Percentiles rank a stretch among this genome's conserved stretches.
phyloP scores from a whole-genome alignment of 92 coral and sea anemone species.

The Phymanthus crucifer region DNA sequence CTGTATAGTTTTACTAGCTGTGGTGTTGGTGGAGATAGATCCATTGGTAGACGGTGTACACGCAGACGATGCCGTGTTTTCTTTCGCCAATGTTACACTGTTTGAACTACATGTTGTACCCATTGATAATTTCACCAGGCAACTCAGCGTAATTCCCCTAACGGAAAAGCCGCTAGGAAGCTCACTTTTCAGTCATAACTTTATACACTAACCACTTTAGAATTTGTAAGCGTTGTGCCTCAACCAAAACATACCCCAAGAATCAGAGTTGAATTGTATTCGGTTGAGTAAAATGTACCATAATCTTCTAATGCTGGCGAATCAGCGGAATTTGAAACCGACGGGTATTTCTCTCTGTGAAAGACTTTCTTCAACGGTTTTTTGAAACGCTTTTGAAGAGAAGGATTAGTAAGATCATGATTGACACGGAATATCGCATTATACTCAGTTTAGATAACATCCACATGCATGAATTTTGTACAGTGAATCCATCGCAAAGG shows the following conservation, averaged over 20 bases:
- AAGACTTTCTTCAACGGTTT: background rate
- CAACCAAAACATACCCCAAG: too few relatives aligned
- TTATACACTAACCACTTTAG: background rate
- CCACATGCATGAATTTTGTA: background rate
- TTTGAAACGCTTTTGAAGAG: background rate
- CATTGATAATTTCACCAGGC: background rate
- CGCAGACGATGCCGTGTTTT: background rate
- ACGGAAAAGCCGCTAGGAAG: background rate
- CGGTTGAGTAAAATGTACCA: too few relatives aligned
- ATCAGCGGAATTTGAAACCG: too few relatives aligned
- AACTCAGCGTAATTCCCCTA: background rate
- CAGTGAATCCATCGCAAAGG: background rate
- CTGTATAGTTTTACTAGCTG: conserved; percentile 21
- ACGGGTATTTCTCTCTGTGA: background rate
- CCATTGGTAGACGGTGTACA: conserved; percentile 12
- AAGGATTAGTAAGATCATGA: background rate
- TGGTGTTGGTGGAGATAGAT: background rate
- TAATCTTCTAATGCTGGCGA: too few relatives aligned
- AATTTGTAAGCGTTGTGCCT: too few relatives aligned
- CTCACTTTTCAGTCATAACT: background rate
- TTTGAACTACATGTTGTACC: conserved; percentile 14
- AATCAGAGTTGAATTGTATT: too few relatives aligned
- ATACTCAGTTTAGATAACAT: background rate
- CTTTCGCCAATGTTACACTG: background rate
- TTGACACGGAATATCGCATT: background rate